Base-by-base conservation (phyloP, 2,888 invertebrate species). In the Liopterus haemorrhoidalis region DNA sequence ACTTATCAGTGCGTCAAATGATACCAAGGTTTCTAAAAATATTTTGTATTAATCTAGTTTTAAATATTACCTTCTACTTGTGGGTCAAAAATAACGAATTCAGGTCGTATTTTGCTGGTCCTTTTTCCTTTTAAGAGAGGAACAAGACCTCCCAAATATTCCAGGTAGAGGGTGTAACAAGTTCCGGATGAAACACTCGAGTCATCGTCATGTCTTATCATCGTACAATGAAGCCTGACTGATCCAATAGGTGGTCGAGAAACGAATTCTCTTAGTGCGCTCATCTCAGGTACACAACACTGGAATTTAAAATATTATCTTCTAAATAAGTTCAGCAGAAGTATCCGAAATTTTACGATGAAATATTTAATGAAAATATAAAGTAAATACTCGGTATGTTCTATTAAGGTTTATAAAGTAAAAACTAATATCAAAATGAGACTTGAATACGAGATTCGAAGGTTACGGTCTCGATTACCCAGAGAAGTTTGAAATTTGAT, bases 71-170 rank as follows among this genome's bases (percentile, higher is more conserved):
- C 86, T 71, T 84, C 85, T 25, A 77, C 79, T 69, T 92, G 89
- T 2, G 92, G 92, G 69, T 93, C 92, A 64, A 89, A 93, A 60
- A 99, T 96, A 45, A 97, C 92, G 68, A 99, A 99, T 69, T 97
- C 97, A 0, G 97, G 97, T 42, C 95, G 77, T 53, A 99, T 88
- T 71, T 96, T 96, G 67, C 95, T 95, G 48, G 92, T 94, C 49
- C 96, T 73, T 58, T 94, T 87, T 15, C 96, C 97, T 65, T 96
- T 94, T 9, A 99, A 75, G 41, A 99, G 73, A 0, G 99, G 97
- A 52, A 99, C 93, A 35, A 97, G 73, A 1, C 97, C 97, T 2
- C 97, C 97, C 22, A 96, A 75, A 68, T 95, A 95, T 66, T 97
- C 96, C 56, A 96, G 72, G 67, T 96, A 97, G 9, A 90, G 70